phyloP scores from a whole-genome alignment of 2,113 vertebrate species.

The Syngnathus scovelli region DNA sequence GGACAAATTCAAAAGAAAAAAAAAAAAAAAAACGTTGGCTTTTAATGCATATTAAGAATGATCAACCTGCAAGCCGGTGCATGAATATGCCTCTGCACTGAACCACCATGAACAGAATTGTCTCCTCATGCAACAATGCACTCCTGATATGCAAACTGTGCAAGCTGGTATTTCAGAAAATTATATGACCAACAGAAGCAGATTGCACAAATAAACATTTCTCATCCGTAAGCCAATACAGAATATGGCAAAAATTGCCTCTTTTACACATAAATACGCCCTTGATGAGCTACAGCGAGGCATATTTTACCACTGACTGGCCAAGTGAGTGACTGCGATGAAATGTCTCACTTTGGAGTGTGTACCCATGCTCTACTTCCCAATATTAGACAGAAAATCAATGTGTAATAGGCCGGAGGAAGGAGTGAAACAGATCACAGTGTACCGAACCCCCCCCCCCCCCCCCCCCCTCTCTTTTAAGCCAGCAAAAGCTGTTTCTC shows the following conservation, averaged over 20 bases:
- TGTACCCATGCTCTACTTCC: conserved; percentile 43
- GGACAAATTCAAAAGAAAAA: conserved; percentile 24
- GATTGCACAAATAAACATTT: not conserved
- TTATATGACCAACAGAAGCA: conserved; percentile 6
- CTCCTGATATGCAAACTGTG: not conserved
- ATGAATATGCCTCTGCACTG: conserved; percentile 3
- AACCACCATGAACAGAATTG: conserved; percentile 18
- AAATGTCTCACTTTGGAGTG: conserved; percentile 33
- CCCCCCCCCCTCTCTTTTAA: no score
- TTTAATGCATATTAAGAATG: conserved; percentile 25
- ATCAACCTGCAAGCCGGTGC: conserved; percentile 25
- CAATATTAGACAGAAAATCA: conserved; percentile 58
- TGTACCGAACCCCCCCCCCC: not conserved
- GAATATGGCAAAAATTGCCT: no score
- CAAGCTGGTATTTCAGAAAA: conserved; percentile 29
- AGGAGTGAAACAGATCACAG: conserved; percentile 2
- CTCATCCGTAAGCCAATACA: no score
- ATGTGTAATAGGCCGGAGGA: conserved; percentile 20
- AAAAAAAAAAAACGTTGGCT: conserved; percentile 16
- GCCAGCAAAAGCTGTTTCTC: conserved; percentile 4
- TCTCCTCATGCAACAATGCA: conserved; percentile 20
- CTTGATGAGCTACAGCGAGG: conserved; percentile 18
- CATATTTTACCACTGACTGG: conserved; percentile 20
- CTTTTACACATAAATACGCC: not conserved
- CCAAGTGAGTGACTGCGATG: conserved; percentile 11